These are phyloP conservation scores for Megaceryle maxima DNA, from an alignment of 2,113 vertebrate genomes.

Conservation along the genomic window DNA sequence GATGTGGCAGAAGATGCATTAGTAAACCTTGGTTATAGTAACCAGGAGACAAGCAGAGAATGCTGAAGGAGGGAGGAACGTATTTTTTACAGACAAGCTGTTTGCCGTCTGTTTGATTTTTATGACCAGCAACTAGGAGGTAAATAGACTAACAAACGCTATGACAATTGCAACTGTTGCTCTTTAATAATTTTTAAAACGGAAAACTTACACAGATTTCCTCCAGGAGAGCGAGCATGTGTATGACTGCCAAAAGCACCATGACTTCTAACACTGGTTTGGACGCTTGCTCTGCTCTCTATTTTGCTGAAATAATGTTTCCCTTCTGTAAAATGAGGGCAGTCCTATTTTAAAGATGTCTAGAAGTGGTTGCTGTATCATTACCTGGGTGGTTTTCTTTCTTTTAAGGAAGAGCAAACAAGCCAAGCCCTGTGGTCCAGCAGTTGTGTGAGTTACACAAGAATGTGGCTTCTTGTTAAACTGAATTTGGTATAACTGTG, in stretches of 20 bases:
- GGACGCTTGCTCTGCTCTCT: background rate
- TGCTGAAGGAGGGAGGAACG: background rate
- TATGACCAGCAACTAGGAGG: background rate
- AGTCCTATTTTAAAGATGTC: background rate
- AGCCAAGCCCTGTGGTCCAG: background rate
- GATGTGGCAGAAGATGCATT: conserved; percentile 30
- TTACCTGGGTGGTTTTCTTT: background rate
- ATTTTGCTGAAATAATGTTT: background rate
- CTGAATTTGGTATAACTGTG: background rate
- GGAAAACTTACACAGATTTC: background rate
- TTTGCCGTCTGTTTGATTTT: conserved; percentile 1
- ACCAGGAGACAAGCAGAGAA: conserved; percentile 1
- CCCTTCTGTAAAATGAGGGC: background rate
- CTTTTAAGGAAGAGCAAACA: background rate
- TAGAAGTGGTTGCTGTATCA: background rate
- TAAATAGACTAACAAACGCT: background rate
- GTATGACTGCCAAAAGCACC: fast-evolving
- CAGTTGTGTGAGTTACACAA: background rate
- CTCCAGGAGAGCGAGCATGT: fast-evolving
- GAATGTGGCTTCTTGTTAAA: background rate
- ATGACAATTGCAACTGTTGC: background rate
- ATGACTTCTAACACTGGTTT: fast-evolving
- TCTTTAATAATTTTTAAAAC: background rate
- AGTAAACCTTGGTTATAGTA: conserved; percentile 49
- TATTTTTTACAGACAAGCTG: background rate